phyloP scores from a whole-genome alignment of 2,113 vertebrate species.

The Gallinago paraguaiae region DNA sequence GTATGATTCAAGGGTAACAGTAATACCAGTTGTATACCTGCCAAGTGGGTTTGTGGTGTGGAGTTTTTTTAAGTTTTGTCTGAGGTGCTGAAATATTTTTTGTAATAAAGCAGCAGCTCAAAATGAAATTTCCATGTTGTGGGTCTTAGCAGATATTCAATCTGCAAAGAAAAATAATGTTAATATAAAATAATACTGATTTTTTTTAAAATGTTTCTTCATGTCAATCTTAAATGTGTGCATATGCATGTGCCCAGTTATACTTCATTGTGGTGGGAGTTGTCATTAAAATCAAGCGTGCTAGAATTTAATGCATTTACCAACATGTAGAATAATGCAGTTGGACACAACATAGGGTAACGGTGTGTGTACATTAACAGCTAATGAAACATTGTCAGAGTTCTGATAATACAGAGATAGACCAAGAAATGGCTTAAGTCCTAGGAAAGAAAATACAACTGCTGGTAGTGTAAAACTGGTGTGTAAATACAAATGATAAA shows the following conservation, averaged over 20 bases:
- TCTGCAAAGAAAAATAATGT: background rate
- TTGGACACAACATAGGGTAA: background rate
- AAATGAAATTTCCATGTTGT: background rate
- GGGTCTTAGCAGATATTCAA: background rate
- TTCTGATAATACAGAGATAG: background rate
- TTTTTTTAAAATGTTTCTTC: background rate
- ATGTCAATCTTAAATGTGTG: background rate
- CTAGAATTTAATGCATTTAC: background rate
- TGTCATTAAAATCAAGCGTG: background rate
- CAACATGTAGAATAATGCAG: background rate
- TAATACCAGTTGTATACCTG: background rate
- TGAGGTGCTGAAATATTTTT: background rate
- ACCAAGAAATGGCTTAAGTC: background rate
- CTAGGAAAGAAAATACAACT: background rate
- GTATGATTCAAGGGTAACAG: background rate
- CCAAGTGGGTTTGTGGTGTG: background rate
- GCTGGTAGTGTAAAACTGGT: background rate
- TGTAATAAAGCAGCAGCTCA: background rate
- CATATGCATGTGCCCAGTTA: accelerated
- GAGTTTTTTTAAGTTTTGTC: accelerated
- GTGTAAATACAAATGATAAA: background rate
- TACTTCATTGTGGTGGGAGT: background rate
- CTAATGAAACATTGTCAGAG: background rate
- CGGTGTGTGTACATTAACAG: background rate
- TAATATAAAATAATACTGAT: background rate